Base-by-base conservation (phyloP, 2,113 vertebrate genomes). In the Aleadryas rufinucha region DNA sequence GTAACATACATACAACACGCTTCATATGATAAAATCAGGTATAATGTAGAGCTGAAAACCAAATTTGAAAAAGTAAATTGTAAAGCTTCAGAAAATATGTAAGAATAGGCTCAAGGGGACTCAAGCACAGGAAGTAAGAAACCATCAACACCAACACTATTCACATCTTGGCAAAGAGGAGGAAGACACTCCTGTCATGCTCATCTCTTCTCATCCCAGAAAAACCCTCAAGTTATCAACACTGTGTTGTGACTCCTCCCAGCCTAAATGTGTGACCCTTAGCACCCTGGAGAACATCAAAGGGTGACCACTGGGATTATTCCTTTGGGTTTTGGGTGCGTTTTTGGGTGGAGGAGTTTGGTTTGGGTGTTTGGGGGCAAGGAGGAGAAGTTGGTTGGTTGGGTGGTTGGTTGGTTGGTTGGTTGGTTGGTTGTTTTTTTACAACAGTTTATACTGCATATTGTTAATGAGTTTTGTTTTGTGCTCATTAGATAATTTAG, bases 291-390 rank as follows among this genome's bases (percentile, higher is more conserved):
- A 54, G 26, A 54, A 16, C 26, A 68, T 12, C 17, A 71, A 75
- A 89, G 16, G 4, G 6, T 70, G 30, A 82, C 31, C 7, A 56
- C 10, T 21, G 22, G 10, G 16, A 71, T 10, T 41, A 35, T 47
- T 66, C 41, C 1, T 13, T 37, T 60, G 17, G 10, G 6, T 1
- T 41, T 41, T 18, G n/a, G 10, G 10, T 7, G 41, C n/a, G 28
- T 53, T 84, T 53, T 47, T 23, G 22, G 15, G 7, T 27, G 27
- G 33, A 26, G 7, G 11, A 18, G 9, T 50, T 42, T 23, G 11
- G 9, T 13, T 37, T 9, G 4, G 28, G 5, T 41, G 17, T 44
- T 49, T 74, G 31, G 20, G 3, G 16, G 9, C 0, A 0, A 14
- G 22, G 8, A 30, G 42, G 10, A 60, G 24, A 60, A 35, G 12